Conservation (phyloP, 2,113 vertebrate genomes). For the Muntiacus reevesi region DNA sequence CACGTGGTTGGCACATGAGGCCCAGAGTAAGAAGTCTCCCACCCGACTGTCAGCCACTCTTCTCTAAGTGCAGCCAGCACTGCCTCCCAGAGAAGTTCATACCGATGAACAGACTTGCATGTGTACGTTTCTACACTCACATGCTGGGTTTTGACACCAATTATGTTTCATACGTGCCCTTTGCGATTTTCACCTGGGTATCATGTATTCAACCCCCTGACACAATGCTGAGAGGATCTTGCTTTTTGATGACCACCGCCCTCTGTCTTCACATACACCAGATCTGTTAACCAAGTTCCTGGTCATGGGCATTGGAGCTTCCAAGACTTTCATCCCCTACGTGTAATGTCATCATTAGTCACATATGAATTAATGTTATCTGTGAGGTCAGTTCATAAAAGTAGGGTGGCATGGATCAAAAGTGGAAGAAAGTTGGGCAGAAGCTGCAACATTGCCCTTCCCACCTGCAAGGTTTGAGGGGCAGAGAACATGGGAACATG, state of each 20-base stretch:
- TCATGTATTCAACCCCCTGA: rapidly evolving
- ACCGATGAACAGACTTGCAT: rapidly evolving
- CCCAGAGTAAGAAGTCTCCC: neutral
- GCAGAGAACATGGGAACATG: rapidly evolving
- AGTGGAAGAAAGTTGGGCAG: neutral
- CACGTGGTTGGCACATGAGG: neutral
- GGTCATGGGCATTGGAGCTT: neutral
- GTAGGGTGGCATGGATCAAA: neutral
- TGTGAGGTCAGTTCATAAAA: neutral
- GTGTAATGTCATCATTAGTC: rapidly evolving
- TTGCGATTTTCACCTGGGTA: neutral
- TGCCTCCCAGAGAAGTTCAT: neutral
- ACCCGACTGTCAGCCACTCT: rapidly evolving
- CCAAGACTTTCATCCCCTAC: neutral
- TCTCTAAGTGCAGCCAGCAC: neutral
- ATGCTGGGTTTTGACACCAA: rapidly evolving
- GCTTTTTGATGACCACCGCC: rapidly evolving
- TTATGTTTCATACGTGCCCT: neutral
- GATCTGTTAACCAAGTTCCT: neutral
- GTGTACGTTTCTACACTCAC: rapidly evolving
- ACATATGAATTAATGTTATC: rapidly evolving
- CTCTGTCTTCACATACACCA: rapidly evolving
- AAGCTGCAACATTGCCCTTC: neutral
- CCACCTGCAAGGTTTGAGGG: neutral
- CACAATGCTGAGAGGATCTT: neutral